phyloP scores from a whole-genome alignment of 2,113 vertebrate genomes.

The Rhagologus leucostigma region DNA sequence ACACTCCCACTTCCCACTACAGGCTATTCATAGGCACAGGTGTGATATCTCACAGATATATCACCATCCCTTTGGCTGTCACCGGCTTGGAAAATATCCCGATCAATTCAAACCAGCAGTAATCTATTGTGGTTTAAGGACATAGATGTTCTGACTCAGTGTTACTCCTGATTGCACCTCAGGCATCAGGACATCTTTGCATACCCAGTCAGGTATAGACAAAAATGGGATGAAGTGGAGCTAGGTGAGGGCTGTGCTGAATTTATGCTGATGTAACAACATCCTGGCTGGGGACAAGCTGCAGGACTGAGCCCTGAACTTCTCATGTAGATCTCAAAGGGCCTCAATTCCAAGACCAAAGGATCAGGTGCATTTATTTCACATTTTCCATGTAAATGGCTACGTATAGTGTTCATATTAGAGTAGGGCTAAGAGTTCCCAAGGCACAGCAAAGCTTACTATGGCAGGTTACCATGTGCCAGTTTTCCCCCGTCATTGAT shows the following conservation, averaged over 20 bases:
- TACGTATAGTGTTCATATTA: neutral
- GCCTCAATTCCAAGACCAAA: neutral
- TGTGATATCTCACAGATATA: neutral
- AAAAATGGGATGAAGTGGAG: neutral
- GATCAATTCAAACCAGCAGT: neutral
- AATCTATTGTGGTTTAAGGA: neutral
- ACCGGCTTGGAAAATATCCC: neutral
- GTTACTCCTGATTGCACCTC: neutral
- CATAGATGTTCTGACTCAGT: neutral
- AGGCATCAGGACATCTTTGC: neutral
- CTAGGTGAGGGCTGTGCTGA: neutral
- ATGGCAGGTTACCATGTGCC: neutral
- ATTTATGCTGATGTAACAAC: neutral
- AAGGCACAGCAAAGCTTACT: neutral
- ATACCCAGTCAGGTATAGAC: neutral
- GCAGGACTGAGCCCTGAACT: neutral
- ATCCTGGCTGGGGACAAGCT: neutral
- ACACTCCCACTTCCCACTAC: neutral
- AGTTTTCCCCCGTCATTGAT: neutral
- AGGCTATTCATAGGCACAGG: neutral
- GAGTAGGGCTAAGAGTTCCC: neutral
- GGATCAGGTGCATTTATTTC: neutral
- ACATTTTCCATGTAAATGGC: neutral
- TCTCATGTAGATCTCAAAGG: neutral
- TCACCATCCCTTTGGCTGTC: neutral